Base-by-base conservation (phyloP, 37 sponge, comb jelly and placozoan species). In the Ephydatia muelleri region DNA sequence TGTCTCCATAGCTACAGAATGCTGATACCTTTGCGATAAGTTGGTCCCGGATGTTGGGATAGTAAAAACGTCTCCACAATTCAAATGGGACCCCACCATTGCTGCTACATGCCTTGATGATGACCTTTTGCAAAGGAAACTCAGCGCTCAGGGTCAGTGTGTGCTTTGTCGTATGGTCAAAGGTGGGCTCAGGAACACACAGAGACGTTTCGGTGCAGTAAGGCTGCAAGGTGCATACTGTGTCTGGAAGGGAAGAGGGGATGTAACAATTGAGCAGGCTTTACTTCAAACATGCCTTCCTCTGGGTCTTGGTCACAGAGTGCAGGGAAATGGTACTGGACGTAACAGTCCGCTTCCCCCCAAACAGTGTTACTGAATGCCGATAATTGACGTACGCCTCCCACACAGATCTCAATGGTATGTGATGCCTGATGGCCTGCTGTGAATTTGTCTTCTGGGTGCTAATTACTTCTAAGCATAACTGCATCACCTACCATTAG, bases 61-160 rank as follows among this genome's bases (percentile, higher is more conserved):
- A 91, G 84, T 97, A 97, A 76, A 88, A 93, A 65, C 98, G 74
- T 81, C 84, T 85, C 98, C 98, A 97, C n/a, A 97, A 70, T 66
- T 97, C 93, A 84, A 97, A 91, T 38, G 88, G 79, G 31, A 97
- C 76, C 6, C 79, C 84, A 31, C 85, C 84, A 75, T 3, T 27
- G 19, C 43, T 37, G 38, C 84, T 86, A 76, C 84, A 90, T 0
- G 80, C 88, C 19, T 26, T 71, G 69, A 88, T 47, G 12, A 94
- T 70, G 29, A 43, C 77, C 79, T 80, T 49, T 75, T 87, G 88
- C 34, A 95, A 38, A 21, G 91, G 85, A 0, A 27, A 12, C 0
- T 27, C 65, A 25, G 29, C 30, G 2, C 85, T 73, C 23, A 95
- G 88, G 27, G 71, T 21, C 39, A 90, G 47, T 30, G 85, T 49